Percentiles rank a stretch among this genome's conserved stretches.
phyloP scores from a whole-genome alignment of 2,888 invertebrate genomes.

The Ophioninae sp. region DNA sequence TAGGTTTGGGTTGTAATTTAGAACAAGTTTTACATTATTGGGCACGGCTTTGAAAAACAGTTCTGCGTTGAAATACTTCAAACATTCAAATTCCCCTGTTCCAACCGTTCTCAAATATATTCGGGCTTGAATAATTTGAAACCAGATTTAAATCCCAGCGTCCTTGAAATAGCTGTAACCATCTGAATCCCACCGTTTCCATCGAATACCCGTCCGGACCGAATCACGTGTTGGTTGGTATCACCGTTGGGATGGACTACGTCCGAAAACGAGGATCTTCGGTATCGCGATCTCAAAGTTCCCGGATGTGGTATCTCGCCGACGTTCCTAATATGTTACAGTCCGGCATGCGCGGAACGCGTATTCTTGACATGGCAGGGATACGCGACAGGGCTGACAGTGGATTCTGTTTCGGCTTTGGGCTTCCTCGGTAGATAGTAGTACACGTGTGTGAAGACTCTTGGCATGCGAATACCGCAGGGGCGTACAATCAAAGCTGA shows the following conservation, averaged over 20 bases:
- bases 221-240: neutral
- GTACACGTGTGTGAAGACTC: conserved; percentile 10
- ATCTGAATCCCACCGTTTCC: neutral
- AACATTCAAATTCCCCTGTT: no score
- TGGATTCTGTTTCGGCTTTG: conserved; percentile 10
- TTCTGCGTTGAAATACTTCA: no score
- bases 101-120: no score
- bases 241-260: neutral
- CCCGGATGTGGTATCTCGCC: neutral
- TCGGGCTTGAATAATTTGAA: no score
- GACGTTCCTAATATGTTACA: conserved; percentile 42
- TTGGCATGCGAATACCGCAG: conserved; percentile 70
- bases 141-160: neutral
- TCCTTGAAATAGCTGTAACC: neutral
- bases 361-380: conserved; percentile 59
- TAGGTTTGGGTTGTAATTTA: no score
- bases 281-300: conserved; percentile 38
- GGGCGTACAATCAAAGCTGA: conserved; percentile 73
- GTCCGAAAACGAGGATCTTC: conserved; percentile 25
- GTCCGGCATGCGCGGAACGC: conserved; percentile 57
- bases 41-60: no score
- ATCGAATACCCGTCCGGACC: neutral
- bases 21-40: no score
- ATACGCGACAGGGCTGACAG: conserved; percentile 35
- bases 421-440: neutral